phyloP scores from a whole-genome alignment of 2,888 invertebrate genomes.

The Acanthococcus lagerstroemiae region DNA sequence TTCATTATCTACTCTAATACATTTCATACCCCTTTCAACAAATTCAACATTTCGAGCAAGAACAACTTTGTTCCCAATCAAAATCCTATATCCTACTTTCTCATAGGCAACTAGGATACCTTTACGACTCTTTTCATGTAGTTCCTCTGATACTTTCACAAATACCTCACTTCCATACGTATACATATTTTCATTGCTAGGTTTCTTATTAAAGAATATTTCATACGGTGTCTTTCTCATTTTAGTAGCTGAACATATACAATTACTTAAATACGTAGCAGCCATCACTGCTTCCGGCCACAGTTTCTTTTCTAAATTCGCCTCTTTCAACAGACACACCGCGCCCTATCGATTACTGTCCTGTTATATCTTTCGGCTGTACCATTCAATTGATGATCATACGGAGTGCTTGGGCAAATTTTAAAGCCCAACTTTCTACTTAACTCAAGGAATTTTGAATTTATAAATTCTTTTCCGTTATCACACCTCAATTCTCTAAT shows the following conservation, averaged over 20 bases:
- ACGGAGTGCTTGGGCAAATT: slow-evolving; percentile 18
- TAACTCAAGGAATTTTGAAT: too few relatives aligned
- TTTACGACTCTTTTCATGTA: slow-evolving; percentile 24
- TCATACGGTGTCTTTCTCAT: slow-evolving; percentile 37
- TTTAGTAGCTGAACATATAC: slow-evolving; percentile 27
- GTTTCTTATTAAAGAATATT: slow-evolving; percentile 38
- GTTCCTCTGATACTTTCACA: slow-evolving; percentile 37
- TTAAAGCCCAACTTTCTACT: too few relatives aligned
- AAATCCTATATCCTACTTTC: not conserved
- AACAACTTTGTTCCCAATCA: not conserved
- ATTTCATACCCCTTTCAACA: slow-evolving; percentile 36
- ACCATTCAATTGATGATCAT: slow-evolving; percentile 30
- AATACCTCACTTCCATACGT: slow-evolving; percentile 38
- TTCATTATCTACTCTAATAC: slow-evolving; percentile 33
- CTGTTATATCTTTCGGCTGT: slow-evolving; percentile 29
- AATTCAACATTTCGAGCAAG: slow-evolving; percentile 36
- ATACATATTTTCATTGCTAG: slow-evolving; percentile 37
- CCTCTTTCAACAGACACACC: slow-evolving; percentile 2
- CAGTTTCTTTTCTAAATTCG: slow-evolving; percentile 8
- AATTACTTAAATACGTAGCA: slow-evolving; percentile 24
- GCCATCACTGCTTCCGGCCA: slow-evolving; percentile 25
- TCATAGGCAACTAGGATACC: not conserved
- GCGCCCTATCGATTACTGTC: not conserved
- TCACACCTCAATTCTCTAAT: too few relatives aligned
- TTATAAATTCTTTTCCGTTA: slow-evolving; percentile 31